Conservation (phyloP, 2,888 invertebrate genomes). For the Rhimphoctona megacephalus region DNA sequence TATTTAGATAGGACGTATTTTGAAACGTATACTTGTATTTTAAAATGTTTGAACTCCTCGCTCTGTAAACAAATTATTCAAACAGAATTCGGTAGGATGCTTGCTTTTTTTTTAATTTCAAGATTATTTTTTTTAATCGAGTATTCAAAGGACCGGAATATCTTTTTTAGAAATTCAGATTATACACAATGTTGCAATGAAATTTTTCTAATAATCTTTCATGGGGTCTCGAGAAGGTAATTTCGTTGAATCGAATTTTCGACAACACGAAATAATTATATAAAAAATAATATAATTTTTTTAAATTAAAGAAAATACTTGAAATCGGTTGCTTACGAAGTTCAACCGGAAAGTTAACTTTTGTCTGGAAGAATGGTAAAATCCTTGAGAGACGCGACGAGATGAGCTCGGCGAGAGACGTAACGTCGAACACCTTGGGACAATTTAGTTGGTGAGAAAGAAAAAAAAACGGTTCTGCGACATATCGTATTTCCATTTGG, state of each 20-base stretch:
- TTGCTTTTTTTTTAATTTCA: too few relatives aligned
- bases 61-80: too few relatives aligned
- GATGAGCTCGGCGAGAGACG: slow-evolving; percentile 62
- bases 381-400: neutral
- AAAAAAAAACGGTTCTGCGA: slow-evolving; percentile 62
- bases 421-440: slow-evolving; percentile 80
- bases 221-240: neutral
- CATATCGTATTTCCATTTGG: slow-evolving; percentile 79
- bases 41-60: neutral
- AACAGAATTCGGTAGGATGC: too few relatives aligned
- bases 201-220: neutral
- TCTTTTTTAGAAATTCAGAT: neutral
- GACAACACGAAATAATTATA: neutral
- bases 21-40: neutral
- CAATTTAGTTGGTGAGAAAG: slow-evolving; percentile 26
- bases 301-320: neutral
- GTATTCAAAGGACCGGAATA: neutral
- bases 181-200: too few relatives aligned
- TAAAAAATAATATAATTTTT: neutral
- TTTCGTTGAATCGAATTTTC: neutral
- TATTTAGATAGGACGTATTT: neutral
- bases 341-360: slow-evolving; percentile 8
- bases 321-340: neutral
- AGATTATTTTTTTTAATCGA: too few relatives aligned
- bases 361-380: neutral